Base-by-base conservation (phyloP, 2,113 vertebrate species). In the Toxotes jaculatrix region DNA sequence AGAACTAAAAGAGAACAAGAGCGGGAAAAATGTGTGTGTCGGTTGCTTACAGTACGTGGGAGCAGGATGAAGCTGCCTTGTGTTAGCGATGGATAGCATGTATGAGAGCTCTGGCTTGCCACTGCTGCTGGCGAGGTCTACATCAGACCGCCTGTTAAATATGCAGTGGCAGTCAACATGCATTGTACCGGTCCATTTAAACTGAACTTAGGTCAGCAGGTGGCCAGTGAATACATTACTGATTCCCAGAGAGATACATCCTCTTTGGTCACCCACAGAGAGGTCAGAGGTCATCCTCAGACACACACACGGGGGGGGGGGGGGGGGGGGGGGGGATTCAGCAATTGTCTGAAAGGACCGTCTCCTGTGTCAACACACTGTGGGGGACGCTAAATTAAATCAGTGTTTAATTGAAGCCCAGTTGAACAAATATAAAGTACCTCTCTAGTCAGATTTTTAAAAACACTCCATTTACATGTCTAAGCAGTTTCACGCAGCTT, bases 181-280 rank as follows among this genome's bases (percentile, higher is more conserved):
- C 56, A 53, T 36, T 5, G n/a, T 21, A 4, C 51, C 8, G 12
- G 45, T 82, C 81, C 76, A 65, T 86, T 83, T 85, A 59, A 49
- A 57, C 34, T 77, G 75, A 87, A 51, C 83, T 80, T 10, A 16
- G 67, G 62, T 73, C 79, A 81, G 56, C 34, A 10, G 57, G 49
- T 32, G 64, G 32, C 60, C 34, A n/a, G 2, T 63, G 16, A n/a
- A 71, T 55, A 4, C 73, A 74, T 56, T 56, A 74, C 77, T 66
- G 55, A 45, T 60, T 66, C 34, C 32, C 19, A 49, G 32, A 53
- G 1, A 51, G 49, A 12, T 27, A 1, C 9, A 3, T 63, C 36
- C 9, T 61, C 34, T 62, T 62, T 45, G 32, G 47, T 43, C 23
- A 19, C 66, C 74, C 27, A 21, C 47, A 51, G 47, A 49, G n/a